Evolutionary conservation across 2,888 invertebrate species (phyloP).

Genomic region (Hyles lineata): DNA sequence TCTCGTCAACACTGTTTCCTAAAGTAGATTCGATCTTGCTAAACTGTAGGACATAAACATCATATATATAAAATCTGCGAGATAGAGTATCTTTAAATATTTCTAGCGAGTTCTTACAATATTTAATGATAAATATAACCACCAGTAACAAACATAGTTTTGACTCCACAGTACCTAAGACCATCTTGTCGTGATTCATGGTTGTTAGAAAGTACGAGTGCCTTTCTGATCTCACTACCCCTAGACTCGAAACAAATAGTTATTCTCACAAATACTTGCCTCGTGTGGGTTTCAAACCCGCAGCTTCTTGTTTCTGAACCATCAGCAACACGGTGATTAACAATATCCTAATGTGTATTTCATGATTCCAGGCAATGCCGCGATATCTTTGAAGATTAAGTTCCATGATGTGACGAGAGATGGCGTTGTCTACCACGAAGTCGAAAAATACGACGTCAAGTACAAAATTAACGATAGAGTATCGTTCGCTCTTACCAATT

Average conservation of each 20-base stretch:
- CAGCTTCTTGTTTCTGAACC: background rate
- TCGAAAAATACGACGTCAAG: constrained; percentile 53
- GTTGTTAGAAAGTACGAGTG: background rate
- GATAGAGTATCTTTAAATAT: no score
- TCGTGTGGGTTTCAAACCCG: background rate
- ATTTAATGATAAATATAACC: background rate
- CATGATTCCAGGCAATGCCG: constrained; percentile 53
- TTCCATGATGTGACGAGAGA: constrained; percentile 60
- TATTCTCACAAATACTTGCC: no score
- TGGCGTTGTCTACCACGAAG: constrained; percentile 59
- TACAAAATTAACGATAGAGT: constrained; percentile 60
- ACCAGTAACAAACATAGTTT: background rate
- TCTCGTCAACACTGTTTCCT: no score
- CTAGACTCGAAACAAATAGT: no score
- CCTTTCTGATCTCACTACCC: no score
- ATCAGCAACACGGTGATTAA: background rate
- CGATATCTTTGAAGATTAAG: constrained; percentile 48
- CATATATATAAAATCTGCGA: no score
- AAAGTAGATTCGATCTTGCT: no score
- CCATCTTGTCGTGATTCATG: background rate
- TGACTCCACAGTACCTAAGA: background rate
- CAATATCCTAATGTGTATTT: background rate
- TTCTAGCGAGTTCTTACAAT: no score
- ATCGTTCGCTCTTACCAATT: constrained; percentile 60
- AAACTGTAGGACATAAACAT: no score